Base-by-base conservation (phyloP, 2,797 vertebrate genomes). In the Darevskia mixta region DNA sequence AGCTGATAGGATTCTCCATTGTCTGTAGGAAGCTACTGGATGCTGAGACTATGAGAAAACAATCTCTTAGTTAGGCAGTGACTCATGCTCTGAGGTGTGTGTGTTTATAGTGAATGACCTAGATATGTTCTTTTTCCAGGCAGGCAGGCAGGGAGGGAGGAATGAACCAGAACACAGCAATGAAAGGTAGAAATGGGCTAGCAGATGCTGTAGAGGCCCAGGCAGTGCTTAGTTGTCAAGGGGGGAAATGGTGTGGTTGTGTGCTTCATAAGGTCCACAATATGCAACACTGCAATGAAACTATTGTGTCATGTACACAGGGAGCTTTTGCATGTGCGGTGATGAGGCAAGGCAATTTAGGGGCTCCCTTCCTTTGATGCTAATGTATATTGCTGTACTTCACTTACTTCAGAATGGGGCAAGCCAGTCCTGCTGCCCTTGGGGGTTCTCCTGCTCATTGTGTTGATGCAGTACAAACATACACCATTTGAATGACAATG, bases 1-100 rank as follows among this genome's bases (percentile, higher is more conserved):
- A n/a, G 72, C 17, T 76, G 72, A 77, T 64, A 49, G 58, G 58
- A 73, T 71, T 58, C 66, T 71, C 81, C 41, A 67, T 78, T 79
- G 58, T 78, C 78, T 11, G 15, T 77, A 23, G 35, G 73, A 83
- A 79, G 81, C 49, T 32, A 75, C 72, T 82, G 86, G 80, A 82
- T 55, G 72, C 20, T 67, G 80, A 20, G 15, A 75, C 43, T 41
- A 82, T 27, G n/a, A 67, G 55, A 76, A 76, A 82, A 77, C 73
- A 87, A 66, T 87, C 58, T 29, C 61, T 79, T 20, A 61, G 45
- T 38, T 2, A 29, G 38, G 49, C 32, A 72, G 15, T 25, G 38
- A 35, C 23, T 80, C 55, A 80, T 45, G 17, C 38, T 77, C 64
- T 15, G 41, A 61, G 49, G 55, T 45, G 43, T 67, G 43, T 29